Percentiles rank a stretch among this genome's conserved stretches.
Conservation (phyloP, 2,888 invertebrate species). For the Odontocolon sp. region DNA sequence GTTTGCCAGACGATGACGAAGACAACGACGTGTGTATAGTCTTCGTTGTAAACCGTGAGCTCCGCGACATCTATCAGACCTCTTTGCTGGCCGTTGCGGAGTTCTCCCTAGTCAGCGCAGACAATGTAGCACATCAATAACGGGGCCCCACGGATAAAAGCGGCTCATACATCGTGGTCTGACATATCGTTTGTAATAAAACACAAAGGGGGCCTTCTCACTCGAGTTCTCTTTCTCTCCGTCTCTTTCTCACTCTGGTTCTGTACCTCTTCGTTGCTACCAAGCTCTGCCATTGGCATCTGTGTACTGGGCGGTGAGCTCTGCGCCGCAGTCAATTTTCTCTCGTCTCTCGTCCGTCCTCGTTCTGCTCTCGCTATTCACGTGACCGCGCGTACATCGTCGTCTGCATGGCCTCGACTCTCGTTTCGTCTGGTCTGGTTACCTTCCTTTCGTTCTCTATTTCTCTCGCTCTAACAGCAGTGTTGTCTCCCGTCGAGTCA, state of each 20-base stretch:
- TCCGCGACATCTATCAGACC: slow-evolving; percentile 73
- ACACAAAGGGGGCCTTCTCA: slow-evolving; percentile 75
- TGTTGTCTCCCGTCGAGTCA: slow-evolving; percentile 75
- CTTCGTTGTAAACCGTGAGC: slow-evolving; percentile 22
- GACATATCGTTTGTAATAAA: slow-evolving; percentile 81
- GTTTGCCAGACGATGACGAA: neutral
- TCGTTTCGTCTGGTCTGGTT: slow-evolving; percentile 28
- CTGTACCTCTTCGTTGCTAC: slow-evolving; percentile 19
- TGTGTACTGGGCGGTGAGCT: slow-evolving; percentile 63
- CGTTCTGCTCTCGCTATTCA: slow-evolving; percentile 42
- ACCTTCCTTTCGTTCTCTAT: slow-evolving; percentile 17
- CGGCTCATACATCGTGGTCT: slow-evolving; percentile 77
- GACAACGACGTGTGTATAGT: slow-evolving; percentile 7
- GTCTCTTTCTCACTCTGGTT: slow-evolving; percentile 29
- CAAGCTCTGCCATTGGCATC: slow-evolving; percentile 72
- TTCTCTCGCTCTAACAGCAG: slow-evolving; percentile 25
- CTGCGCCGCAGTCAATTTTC: slow-evolving; percentile 39
- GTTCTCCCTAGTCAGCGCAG: slow-evolving; percentile 76
- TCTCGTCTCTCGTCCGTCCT: slow-evolving; percentile 62
- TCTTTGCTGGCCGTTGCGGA: slow-evolving; percentile 60
- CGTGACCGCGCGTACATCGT: slow-evolving; percentile 33
- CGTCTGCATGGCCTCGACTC: no score
- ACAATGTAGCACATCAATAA: slow-evolving; percentile 81
- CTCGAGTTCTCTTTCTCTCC: slow-evolving; percentile 22
- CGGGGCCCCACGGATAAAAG: slow-evolving; percentile 75